Evolutionary conservation across 2,888 invertebrate species (phyloP).

Genomic region (Spisula subtruncata): DNA sequence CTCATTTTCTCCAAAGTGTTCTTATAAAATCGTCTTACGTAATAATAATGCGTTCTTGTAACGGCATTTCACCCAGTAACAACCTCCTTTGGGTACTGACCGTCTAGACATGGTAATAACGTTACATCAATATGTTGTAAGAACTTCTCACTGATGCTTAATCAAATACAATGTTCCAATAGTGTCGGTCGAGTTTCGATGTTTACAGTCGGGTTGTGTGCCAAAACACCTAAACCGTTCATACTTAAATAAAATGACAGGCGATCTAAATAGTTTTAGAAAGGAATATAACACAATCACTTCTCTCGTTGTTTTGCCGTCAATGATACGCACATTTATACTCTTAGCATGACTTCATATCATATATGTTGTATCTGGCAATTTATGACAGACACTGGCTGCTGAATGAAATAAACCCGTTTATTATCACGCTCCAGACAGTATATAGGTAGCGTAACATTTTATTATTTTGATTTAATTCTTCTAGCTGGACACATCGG

Average conservation of each 20-base stretch:
- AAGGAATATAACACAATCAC: too few species aligned
- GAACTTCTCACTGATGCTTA: neutral
- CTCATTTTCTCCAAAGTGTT: neutral
- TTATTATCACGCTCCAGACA: too few species aligned
- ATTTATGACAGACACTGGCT: too few species aligned
- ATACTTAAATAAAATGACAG: neutral
- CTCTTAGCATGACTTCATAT: too few species aligned
- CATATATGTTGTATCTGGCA: too few species aligned
- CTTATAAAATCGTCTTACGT: conserved; percentile 3
- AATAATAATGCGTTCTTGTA: neutral
- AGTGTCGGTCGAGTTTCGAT: neutral
- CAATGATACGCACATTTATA: too few species aligned
- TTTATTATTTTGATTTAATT: neutral
- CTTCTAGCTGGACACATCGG: too few species aligned
- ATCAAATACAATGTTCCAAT: conserved; percentile 2
- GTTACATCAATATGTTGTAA: conserved; percentile 17
- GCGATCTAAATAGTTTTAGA: too few species aligned
- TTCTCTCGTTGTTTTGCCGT: neutral
- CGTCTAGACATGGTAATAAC: conserved; percentile 5
- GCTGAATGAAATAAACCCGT: too few species aligned
- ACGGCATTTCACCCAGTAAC: neutral
- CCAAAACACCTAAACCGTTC: neutral
- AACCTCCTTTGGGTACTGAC: neutral
- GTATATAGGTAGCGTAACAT: too few species aligned
- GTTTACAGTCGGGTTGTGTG: neutral